phyloP scores from a whole-genome alignment of 1,140 invertebrate genomes.

The Sinonovacula constricta region DNA sequence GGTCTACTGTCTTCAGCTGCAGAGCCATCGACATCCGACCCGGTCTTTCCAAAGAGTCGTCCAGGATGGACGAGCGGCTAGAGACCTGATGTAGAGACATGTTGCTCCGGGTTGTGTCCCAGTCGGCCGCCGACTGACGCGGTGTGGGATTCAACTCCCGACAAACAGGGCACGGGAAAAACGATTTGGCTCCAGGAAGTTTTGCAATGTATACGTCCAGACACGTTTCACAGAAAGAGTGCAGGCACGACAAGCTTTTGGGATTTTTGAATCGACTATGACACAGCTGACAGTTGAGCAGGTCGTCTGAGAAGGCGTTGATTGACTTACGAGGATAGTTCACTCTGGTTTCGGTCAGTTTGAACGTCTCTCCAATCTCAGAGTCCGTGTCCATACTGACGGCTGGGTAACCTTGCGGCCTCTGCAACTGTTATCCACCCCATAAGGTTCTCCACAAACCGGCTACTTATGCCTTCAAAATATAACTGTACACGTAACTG shows the following conservation, averaged over 20 bases:
- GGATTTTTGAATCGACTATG: conserved; percentile 49
- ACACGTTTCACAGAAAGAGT: conserved; percentile 49
- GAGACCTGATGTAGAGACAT: not conserved
- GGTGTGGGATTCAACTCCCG: conserved; percentile 31
- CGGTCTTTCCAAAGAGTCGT: not conserved
- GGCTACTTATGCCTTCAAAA: not conserved
- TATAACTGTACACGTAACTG: not conserved
- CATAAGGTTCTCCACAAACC: too few relatives aligned
- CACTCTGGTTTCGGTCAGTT: conserved; percentile 30
- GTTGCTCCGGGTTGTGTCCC: not conserved
- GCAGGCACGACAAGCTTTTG: conserved; percentile 32
- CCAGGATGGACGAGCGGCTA: conserved; percentile 8
- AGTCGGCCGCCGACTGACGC: not conserved
- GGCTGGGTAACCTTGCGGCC: not conserved
- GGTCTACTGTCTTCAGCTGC: conserved; percentile 6
- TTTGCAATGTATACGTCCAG: conserved; percentile 46
- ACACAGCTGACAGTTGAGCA: conserved; percentile 41
- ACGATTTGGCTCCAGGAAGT: conserved; percentile 33
- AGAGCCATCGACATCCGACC: conserved; percentile 23
- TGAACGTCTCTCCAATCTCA: conserved; percentile 46
- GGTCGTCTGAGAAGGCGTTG: conserved; percentile 46
- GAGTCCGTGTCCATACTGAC: conserved; percentile 36
- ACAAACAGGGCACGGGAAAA: conserved; percentile 47
- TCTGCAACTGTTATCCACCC: too few relatives aligned
- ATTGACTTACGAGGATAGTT: conserved; percentile 1